Base-by-base conservation (phyloP, 1,140 invertebrate species). In the Diorhabda sublineata region DNA sequence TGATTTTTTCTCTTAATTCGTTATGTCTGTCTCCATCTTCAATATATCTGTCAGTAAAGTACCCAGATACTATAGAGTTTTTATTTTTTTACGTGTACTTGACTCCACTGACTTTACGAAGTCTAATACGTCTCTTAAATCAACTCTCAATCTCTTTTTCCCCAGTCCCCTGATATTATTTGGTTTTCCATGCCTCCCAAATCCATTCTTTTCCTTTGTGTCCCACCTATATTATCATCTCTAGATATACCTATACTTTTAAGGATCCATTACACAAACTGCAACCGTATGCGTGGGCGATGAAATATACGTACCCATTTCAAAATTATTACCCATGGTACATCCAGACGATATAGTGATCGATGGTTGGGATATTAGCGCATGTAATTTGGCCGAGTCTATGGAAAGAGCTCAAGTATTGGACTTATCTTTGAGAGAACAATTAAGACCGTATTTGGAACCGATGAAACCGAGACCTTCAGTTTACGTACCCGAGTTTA, bases 301-400 rank as follows among this genome's bases (percentile, higher is more conserved):
- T 69, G 91, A 96, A 77, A 85, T 96, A 0, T 91, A 90, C 81
- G 85, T 95, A 5, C 94, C 94, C 0, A 88, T 98, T 84, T 90
- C 87, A 44, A 85, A 88, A 60, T 76, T 98, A 60, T 78, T 98
- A 6, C 97, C 97, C 0, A 95, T 97, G 90, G 89, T 97, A 1
- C 81, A 96, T 78, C 96, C 96, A 0, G 86, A 97, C 81, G 89
- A 98, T 76, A 87, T 98, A 58, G 85, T 91, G 42, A 83, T 99
- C 66, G 96, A 97, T 79, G 97, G 95, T 1, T 98, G 97, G 97
- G 97, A 98, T 80, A 98, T 98, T 73, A 97, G 93, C 9, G 84
- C 85, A 0, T 76, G 90, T 61, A 94, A 98, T 79, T 71, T 98
- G 64, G 92, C 89, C 0, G 92, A 95, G 71, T 89, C 95, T 0